Conservation (phyloP, 2,113 vertebrate genomes). For the Dipodomys ordii region DNA sequence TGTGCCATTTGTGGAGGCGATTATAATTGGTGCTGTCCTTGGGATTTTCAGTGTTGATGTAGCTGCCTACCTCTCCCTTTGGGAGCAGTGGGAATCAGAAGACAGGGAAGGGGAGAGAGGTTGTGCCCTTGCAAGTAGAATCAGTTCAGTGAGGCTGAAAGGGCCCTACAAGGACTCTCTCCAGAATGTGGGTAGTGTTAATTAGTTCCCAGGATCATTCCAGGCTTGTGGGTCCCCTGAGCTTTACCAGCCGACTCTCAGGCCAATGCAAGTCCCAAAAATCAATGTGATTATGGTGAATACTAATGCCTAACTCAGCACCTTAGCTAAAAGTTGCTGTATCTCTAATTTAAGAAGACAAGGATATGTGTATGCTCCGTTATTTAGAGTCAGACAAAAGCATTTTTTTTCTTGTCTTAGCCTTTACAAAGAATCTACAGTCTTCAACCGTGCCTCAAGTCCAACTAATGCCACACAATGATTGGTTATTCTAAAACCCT, state of each 20-base stretch:
- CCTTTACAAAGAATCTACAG: not conserved
- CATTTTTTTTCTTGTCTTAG: not conserved
- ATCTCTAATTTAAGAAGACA: not conserved
- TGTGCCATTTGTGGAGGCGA: not conserved
- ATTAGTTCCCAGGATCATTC: not conserved
- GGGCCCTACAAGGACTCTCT: not conserved
- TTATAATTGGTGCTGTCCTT: not conserved
- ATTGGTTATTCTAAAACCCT: no score
- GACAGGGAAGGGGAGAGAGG: not conserved
- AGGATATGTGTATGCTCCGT: not conserved
- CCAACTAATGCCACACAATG: not conserved
- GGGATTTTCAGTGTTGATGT: fast-evolving
- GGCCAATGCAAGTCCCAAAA: not conserved
- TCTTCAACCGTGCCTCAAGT: no score
- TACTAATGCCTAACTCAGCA: not conserved
- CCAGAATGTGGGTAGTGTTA: not conserved
- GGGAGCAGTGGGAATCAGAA: not conserved
- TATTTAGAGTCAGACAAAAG: not conserved
- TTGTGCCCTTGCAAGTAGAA: fast-evolving
- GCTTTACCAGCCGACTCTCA: not conserved
- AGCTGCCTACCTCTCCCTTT: not conserved
- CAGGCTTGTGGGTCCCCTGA: not conserved
- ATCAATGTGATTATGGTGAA: not conserved
- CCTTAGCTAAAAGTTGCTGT: not conserved
- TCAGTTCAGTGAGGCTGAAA: not conserved